These are phyloP conservation scores for Sinosuthora webbiana DNA, from an alignment of 2,113 vertebrate genomes.

Conservation along the genomic window DNA sequence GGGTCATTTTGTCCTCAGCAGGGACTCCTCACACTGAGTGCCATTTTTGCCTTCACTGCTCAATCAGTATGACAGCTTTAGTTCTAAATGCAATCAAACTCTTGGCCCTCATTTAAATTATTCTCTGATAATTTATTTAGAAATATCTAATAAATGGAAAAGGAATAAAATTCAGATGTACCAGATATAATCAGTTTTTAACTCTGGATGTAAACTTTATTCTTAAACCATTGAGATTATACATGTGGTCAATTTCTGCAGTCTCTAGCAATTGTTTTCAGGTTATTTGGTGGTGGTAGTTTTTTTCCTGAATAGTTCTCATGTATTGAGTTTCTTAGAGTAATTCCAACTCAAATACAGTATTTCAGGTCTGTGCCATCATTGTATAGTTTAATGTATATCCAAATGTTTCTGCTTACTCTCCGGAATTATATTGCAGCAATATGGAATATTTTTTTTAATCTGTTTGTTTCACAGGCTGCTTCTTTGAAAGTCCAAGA, in stretches of 20 bases:
- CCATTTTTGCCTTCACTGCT: conserved; percentile 61
- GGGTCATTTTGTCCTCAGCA: conserved; percentile 69
- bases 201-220: not conserved
- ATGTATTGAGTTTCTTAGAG: not conserved
- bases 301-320: not conserved
- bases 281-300: not conserved
- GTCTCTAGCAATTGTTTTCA: not conserved
- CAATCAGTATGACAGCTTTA: conserved; percentile 44
- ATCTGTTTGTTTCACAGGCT: not conserved
- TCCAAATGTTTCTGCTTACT: not conserved
- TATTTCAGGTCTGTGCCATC: not conserved
- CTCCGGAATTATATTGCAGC: not conserved
- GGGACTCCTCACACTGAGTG: conserved; percentile 50
- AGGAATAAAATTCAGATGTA: not conserved
- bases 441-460: not conserved
- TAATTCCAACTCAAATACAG: not conserved
- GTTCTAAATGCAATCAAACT: conserved; percentile 30
- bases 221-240: not conserved
- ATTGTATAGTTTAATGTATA: not conserved
- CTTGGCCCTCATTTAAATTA: conserved; percentile 41
- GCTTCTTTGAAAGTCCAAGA: not conserved
- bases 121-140: not conserved
- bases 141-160: not conserved
- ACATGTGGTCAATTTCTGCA: not conserved
- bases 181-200: not conserved